Evolutionary conservation across 2,888 invertebrate genomes (phyloP).

Genomic region (Noctua comes): DNA sequence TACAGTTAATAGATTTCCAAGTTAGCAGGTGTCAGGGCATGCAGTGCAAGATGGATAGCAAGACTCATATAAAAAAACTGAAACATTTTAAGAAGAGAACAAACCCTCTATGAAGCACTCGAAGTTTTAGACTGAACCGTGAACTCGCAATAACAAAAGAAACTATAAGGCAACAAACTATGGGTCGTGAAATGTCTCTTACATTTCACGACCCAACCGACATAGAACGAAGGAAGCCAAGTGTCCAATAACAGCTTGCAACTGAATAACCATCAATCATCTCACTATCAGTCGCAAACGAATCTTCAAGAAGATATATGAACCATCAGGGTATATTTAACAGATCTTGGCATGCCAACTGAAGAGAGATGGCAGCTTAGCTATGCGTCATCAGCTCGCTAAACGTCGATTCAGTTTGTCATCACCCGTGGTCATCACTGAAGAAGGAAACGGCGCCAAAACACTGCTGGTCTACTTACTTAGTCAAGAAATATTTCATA

Average conservation of each 20-base stretch:
- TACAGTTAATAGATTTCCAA: neutral
- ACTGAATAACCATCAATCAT: slow-evolving; percentile 20
- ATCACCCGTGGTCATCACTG: slow-evolving; percentile 20
- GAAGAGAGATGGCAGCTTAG: slow-evolving; percentile 17
- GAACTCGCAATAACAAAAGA: neutral
- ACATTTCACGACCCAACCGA: neutral
- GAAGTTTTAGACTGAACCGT: neutral
- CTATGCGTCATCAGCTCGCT: slow-evolving; percentile 33
- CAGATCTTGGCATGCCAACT: slow-evolving; percentile 28
- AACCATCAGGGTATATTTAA: slow-evolving; percentile 35
- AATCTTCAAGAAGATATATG: slow-evolving; percentile 32
- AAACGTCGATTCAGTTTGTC: slow-evolving; percentile 30
- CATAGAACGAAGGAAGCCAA: slow-evolving; percentile 9
- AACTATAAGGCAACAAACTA: no score
- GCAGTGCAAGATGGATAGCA: neutral
- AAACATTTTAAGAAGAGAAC: no score
- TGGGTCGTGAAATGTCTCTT: no score
- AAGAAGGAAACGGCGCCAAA: neutral
- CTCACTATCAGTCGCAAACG: neutral
- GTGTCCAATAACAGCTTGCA: slow-evolving; percentile 14
- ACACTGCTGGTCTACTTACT: slow-evolving; percentile 6
- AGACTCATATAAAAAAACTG: neutral
- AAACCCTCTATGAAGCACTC: no score
- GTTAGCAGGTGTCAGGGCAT: neutral
- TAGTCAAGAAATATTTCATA: slow-evolving; percentile 17